Conservation (phyloP, 2,888 invertebrate species). For the Spilosoma lubricipeda region DNA sequence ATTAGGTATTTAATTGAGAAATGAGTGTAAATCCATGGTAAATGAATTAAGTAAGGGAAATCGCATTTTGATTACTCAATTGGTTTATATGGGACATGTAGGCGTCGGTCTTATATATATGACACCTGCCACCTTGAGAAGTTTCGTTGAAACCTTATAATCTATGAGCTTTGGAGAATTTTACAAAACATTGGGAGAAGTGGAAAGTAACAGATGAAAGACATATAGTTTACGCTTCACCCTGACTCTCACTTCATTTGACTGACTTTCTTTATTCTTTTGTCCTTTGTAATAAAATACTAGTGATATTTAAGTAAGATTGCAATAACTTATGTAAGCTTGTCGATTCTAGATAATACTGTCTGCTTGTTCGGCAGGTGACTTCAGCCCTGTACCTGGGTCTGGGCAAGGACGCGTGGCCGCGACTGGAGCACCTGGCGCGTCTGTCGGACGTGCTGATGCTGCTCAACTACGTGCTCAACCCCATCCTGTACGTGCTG, state of each 20-base stretch:
- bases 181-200: too few species aligned
- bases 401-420: conserved; percentile 67
- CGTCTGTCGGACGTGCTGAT: conserved; percentile 90
- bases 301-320: too few species aligned
- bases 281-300: too few species aligned
- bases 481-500: conserved; percentile 94
- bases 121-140: not conserved
- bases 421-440: conserved; percentile 72
- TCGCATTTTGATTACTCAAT: not conserved
- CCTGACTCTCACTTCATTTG: too few species aligned
- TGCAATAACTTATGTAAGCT: too few species aligned
- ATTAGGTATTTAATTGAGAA: not conserved
- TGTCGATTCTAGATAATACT: not conserved
- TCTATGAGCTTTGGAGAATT: not conserved
- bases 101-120: too few species aligned
- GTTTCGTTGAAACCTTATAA: not conserved
- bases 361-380: conserved; percentile 58
- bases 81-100: not conserved
- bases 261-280: too few species aligned
- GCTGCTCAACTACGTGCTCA: conserved; percentile 93
- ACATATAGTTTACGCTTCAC: too few species aligned
- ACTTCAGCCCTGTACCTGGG: conserved; percentile 84
- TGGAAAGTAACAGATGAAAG: too few species aligned
- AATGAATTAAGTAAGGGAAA: not conserved
- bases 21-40: not conserved